Evolutionary conservation across 2,113 vertebrate species (phyloP), one percentile per base, ranked within the genome.

Genomic region (Lanius ludovicianus): DNA sequence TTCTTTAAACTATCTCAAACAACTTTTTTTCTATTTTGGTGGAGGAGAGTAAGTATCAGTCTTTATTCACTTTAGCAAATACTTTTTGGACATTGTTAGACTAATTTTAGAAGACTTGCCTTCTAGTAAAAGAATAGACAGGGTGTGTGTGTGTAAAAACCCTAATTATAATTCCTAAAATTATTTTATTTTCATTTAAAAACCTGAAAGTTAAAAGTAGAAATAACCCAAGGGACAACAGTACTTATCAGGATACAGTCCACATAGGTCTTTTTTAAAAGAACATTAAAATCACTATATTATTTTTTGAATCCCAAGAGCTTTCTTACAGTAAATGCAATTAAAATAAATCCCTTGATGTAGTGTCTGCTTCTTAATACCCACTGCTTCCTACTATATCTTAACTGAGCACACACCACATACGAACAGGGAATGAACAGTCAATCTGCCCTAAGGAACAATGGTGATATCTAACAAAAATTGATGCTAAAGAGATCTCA

Each of bases 301-400:
- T 86, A 85, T 92, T 88, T 93, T 90, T 94, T 19, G 76, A 90
- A 82, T 92, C 92, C 76, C 85, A 65, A 90, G 87, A 70, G 94
- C 47, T 68, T 73, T 92, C 84, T 79, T 87, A 84, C 55, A 93
- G 87, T 93, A 95, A 96, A 89, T 50, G 89, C 95, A 96, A 95
- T 97, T 95, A 96, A 96, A 95, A 93, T 63, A 84, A 95, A 90
- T 84, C 88, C 89, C 87, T 89, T 82, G 92, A 88, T 69, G 64
- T 63, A 85, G 31, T 42, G 74, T 87, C 79, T 91, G 86, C 81
- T 95, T 82, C 83, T 94, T 81, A 94, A 89, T 92, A 90, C 82
- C 62, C 84, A 75, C 30, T 49, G 84, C 73, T 78, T 90, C 84
- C 57, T 41, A 65, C 37, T 57, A 12, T 89, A 94, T 90, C 87